Base-by-base conservation (phyloP, 2,797 vertebrate species). In the Tokudaia muenninki region DNA sequence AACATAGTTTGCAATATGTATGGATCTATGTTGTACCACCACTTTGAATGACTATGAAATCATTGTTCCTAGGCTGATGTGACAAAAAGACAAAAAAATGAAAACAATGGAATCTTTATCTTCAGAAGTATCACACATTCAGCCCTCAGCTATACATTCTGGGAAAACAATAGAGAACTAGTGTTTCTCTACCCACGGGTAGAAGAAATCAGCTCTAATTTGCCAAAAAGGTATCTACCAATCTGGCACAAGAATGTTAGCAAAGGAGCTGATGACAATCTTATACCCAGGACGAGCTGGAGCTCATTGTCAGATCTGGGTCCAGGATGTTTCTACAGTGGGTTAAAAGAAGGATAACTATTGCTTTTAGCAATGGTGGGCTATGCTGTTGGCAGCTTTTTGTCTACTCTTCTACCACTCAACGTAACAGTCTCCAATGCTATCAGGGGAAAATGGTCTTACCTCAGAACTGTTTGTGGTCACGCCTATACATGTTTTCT, bases 191-290 rank as follows among this genome's bases (percentile, higher is more conserved):
- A 94, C 44, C 34, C 24, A 93, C 55, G 19, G 61, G n/a, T 41
- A 47, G 67, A 97, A 93, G 75, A 96, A 93, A 59, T 82, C 61
- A 90, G 63, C 94, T 16, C 37, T 86, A 93, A 26, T 78, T 87
- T 94, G 37, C 22, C 86, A 87, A 97, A 95, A 55, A 4, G 21
- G 55, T 81, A n/a, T 83, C 67, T 83, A 67, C 92, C 77, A 92
- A 19, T 89, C 63, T 47, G 34, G 55, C 31, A 91, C 94, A 94
- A 91, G 61, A 77, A 89, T 67, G 12, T 61, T 63, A 95, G 59
- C 65, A 70, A 80, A 87, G 34, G n/a, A 41, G 21, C 6, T 75
- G 91, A 94, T 77, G 41, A 88, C 80, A 94, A 94, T 26, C 89
- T 37, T 89, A 14, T 94, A 57, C 41, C 78, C 81, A 77, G 72